phyloP scores from a whole-genome alignment of 2,797 vertebrate species.

The Microctenopoma lineatum region DNA sequence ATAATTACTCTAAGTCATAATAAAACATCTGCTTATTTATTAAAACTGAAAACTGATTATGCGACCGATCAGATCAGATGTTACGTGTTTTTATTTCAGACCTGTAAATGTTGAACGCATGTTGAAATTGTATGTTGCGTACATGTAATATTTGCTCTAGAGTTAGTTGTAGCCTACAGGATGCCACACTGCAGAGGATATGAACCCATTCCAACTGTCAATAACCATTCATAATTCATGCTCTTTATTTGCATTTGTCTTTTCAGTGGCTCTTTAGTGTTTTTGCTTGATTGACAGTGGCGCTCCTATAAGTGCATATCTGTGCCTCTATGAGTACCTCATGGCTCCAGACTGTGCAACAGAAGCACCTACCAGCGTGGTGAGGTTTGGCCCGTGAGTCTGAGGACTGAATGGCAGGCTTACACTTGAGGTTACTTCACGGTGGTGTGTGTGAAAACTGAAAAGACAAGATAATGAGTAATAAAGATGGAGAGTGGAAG shows the following conservation, averaged over 20 bases:
- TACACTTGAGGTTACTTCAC: constrained; percentile 47
- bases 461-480: constrained; percentile 57
- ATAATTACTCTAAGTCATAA: no score
- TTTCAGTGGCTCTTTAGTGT: constrained; percentile 17
- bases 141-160: not conserved
- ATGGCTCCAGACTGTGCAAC: constrained; percentile 48
- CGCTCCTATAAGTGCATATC: constrained; percentile 31
- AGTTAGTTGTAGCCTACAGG: not conserved
- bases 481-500: constrained; percentile 45
- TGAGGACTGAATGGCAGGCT: constrained; percentile 40
- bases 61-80: no score
- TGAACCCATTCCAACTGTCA: not conserved
- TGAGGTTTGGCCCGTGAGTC: constrained; percentile 53
- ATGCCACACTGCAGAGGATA: not conserved
- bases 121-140: not conserved
- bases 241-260: constrained; percentile 23
- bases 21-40: no score
- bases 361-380: constrained; percentile 34
- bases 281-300: constrained; percentile 43
- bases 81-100: no score
- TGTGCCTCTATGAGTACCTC: constrained; percentile 18
- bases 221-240: constrained; percentile 23
- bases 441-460: constrained; percentile 57
- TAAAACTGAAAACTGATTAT: no score
- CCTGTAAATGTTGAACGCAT: not conserved